Evolutionary conservation across 2,888 invertebrate genomes (phyloP), one percentile per base, ranked within the genome.

Genomic region (Dynastes maya): DNA sequence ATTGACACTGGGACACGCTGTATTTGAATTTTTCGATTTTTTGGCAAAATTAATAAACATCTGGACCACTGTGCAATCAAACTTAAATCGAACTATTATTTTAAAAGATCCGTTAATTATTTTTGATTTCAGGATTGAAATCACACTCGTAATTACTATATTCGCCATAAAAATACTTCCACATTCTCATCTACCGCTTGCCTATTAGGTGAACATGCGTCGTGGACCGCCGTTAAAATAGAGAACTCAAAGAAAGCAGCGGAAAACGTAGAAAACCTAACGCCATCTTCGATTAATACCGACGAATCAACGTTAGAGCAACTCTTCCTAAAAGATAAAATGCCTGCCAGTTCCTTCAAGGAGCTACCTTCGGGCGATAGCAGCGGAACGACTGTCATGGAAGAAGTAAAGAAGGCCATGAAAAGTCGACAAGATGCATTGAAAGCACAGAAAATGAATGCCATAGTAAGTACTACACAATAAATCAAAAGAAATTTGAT

Each of bases 331-430:
- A 79, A 79, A 40, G 79, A 79, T 49, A 68, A 76, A 40, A 49
- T 75, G n/a, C 55, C 76, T 49, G 32, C 77, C 9, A 75, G 78
- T 65, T 61, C 74, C 11, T 78, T 68, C 40, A 80, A 74, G 32
- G 78, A 78, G 5, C 29, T 77, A 8, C 71, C 71, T 6, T 79
- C 79, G 29, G 78, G 78, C 8, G 78, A 80, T 49, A 78, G 75
- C 49, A 80, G 80, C 74, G 75, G 74, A 45, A 80, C 80, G 3
- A 74, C 78, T 5, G 49, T 68, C 6, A 58, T 58, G n/a, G 68
- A 58, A 40, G 68, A 76, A 29, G 76, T 68, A 13, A 78, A 71
- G 13, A 72, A 71, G 11, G 72, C 61, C 22, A 71, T 63, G 32
- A 71, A 63, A 27, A 64, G 27, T 11, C 63, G 65, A 72, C 61